phyloP scores from a whole-genome alignment of 2,797 vertebrate genomes.

The Lerista edwardsae region DNA sequence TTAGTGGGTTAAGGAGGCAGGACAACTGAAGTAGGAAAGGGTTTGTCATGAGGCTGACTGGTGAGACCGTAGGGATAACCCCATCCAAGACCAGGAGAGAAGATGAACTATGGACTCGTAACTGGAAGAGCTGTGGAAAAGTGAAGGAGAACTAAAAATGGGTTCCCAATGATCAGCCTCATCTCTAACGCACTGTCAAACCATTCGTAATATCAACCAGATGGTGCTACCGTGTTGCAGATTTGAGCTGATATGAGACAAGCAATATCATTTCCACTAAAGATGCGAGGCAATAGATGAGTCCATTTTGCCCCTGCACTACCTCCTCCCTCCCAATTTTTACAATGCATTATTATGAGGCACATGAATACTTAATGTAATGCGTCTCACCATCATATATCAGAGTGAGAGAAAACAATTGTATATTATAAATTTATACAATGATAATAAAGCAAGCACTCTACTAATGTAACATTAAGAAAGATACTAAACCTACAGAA shows the following conservation, averaged over 20 bases:
- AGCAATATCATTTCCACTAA: not conserved
- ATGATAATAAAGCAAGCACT: constrained; percentile 20
- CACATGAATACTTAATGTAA: constrained; percentile 38
- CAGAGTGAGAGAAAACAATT: constrained; percentile 17
- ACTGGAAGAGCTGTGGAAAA: not conserved
- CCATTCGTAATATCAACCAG: rapidly evolving
- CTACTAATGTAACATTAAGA: constrained; percentile 22
- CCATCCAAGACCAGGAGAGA: not conserved
- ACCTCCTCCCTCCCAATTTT: constrained; percentile 5
- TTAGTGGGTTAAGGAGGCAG: not conserved
- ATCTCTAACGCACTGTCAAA: not conserved
- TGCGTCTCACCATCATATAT: constrained; percentile 9
- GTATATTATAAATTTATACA: constrained; percentile 15
- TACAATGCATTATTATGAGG: constrained; percentile 42
- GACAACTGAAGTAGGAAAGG: not conserved
- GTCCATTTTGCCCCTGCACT: not conserved
- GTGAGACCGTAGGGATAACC: not conserved
- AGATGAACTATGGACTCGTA: not conserved
- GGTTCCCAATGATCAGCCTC: not conserved
- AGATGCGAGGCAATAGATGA: not conserved
- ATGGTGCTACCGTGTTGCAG: not conserved
- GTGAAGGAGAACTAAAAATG: not conserved
- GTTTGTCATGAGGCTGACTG: no score
- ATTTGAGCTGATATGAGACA: constrained; percentile 7
- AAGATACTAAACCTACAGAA: not conserved